Evolutionary conservation across 2,888 invertebrate genomes (phyloP).

Genomic region (Eupithecia pulchellata): DNA sequence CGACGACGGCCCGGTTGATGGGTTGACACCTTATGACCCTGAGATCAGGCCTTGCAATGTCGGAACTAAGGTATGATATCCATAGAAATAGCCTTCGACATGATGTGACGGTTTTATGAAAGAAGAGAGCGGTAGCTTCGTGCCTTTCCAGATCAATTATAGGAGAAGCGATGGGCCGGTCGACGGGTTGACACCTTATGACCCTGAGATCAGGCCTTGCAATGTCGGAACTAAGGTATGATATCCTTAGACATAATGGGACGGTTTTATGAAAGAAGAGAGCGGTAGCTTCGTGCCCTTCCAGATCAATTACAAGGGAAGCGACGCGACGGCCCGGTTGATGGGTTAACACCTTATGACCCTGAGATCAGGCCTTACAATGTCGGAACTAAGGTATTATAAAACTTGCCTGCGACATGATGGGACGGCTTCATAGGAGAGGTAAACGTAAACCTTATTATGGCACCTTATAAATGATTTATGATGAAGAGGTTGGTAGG

Average conservation of each 20-base stretch:
- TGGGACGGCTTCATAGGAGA: constrained; percentile 91
- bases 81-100: background rate
- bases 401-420: constrained; percentile 39
- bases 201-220: constrained; percentile 81
- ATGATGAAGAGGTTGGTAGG: no score
- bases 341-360: constrained; percentile 84
- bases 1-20: constrained; percentile 80
- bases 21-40: constrained; percentile 86
- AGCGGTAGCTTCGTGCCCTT: constrained; percentile 87
- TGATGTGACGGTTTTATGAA: constrained; percentile 91
- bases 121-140: constrained; percentile 81
- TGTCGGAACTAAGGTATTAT: no score
- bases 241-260: constrained; percentile 87
- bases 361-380: constrained; percentile 77
- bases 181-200: constrained; percentile 82
- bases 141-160: constrained; percentile 92
- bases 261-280: constrained; percentile 88
- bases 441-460: no score
- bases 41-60: constrained; percentile 66
- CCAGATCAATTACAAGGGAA: constrained; percentile 89
- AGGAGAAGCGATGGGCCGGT: constrained; percentile 79
- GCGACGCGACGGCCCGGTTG: constrained; percentile 81
- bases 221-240: no score
- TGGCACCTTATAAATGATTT: no score
- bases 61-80: no score